Conservation (phyloP, 2,888 invertebrate species). For the Drosophila villosipedis region DNA sequence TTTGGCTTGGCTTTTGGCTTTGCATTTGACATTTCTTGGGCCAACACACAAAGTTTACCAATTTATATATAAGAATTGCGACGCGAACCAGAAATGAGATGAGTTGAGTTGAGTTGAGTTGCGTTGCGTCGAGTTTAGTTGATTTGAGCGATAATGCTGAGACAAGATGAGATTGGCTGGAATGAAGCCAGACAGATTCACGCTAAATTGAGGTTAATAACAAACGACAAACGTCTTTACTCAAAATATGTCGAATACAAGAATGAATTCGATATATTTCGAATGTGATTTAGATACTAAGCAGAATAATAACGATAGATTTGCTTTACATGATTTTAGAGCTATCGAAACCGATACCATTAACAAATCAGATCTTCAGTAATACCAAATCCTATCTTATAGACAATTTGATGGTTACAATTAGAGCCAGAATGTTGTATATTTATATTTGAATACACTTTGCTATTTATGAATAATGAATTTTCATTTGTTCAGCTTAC, state of each 20-base stretch:
- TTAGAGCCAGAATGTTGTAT: neutral
- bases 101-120: conserved; percentile 23
- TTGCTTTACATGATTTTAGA: too few relatives aligned
- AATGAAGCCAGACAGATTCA: conserved; percentile 37
- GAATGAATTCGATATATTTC: neutral
- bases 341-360: too few relatives aligned
- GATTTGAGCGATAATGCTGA: conserved; percentile 32
- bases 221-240: neutral
- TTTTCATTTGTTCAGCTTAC: neutral
- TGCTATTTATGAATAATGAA: neutral
- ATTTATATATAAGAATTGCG: conserved; percentile 52
- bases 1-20: conserved; percentile 66
- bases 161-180: conserved; percentile 10
- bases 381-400: too few relatives aligned
- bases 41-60: conserved; percentile 61
- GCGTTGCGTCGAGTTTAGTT: conserved; percentile 10
- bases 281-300: neutral
- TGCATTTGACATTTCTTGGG: conserved; percentile 66
- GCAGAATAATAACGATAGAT: too few relatives aligned
- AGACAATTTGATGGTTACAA: neutral
- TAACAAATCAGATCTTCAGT: neutral
- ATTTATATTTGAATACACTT: neutral
- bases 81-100: conserved; percentile 29
- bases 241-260: neutral
- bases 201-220: conserved; percentile 46